Conservation (phyloP, 2,113 vertebrate genomes). For the Phaethon lepturus region DNA sequence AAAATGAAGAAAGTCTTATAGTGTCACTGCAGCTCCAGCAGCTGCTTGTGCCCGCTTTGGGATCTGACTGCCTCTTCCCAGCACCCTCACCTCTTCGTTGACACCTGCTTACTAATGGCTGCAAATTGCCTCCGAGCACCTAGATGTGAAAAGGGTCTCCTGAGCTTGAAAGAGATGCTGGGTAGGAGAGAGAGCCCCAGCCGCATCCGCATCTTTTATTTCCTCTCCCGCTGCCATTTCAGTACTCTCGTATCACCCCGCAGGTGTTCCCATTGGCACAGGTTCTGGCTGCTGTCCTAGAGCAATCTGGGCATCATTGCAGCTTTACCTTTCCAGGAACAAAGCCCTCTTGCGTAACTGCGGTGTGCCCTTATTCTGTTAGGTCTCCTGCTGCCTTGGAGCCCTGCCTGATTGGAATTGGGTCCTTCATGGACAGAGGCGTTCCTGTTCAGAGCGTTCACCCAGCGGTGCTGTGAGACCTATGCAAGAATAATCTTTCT, state of each 20-base stretch:
- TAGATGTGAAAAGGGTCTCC: not conserved
- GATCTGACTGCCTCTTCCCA: not conserved
- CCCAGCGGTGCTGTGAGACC: not conserved
- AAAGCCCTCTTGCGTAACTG: not conserved
- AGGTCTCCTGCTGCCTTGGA: constrained; percentile 8
- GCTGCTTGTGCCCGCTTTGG: not conserved
- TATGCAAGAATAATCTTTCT: not conserved
- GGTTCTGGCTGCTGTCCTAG: not conserved
- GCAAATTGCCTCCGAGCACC: not conserved
- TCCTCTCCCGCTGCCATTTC: not conserved
- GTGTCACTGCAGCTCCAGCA: not conserved
- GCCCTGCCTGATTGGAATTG: not conserved
- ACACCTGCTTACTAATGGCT: not conserved
- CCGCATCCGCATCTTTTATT: not conserved
- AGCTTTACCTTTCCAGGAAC: not conserved
- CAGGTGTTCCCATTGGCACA: not conserved
- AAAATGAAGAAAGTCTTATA: not conserved
- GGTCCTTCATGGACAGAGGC: not conserved
- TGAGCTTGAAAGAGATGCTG: not conserved
- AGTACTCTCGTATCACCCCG: not conserved
- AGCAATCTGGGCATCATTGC: not conserved
- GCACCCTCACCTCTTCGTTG: not conserved
- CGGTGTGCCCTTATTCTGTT: not conserved
- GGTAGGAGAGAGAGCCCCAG: not conserved
- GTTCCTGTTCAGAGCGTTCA: not conserved